phyloP scores from a whole-genome alignment of 1,140 invertebrate genomes.

The Brachionus paranguensis region DNA sequence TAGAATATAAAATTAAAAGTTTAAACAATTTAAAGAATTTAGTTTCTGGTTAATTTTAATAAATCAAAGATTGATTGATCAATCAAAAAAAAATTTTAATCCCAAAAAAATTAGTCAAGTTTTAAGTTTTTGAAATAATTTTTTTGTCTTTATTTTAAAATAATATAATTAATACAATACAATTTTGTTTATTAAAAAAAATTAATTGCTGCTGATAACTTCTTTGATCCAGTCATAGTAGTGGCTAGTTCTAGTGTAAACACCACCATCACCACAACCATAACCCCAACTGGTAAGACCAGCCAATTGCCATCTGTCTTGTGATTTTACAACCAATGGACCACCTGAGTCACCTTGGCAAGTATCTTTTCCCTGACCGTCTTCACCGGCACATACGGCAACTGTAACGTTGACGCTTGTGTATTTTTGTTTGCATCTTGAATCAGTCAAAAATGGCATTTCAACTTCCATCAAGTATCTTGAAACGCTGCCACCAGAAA shows the following conservation, averaged over 20 bases:
- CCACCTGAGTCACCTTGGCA: conserved; percentile 40
- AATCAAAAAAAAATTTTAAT: too few species aligned
- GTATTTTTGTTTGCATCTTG: conserved; percentile 35
- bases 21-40: too few species aligned
- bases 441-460: conserved; percentile 39
- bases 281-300: conserved; percentile 37
- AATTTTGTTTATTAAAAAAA: not conserved
- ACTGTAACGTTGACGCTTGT: not conserved
- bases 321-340: conserved; percentile 25
- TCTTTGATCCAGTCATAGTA: conserved; percentile 28
- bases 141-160: not conserved
- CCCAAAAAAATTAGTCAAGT: too few species aligned
- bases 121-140: too few species aligned
- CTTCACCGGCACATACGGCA: conserved; percentile 20
- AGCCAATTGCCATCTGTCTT: not conserved
- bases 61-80: too few species aligned
- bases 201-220: not conserved
- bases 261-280: conserved; percentile 41
- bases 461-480: conserved; percentile 38
- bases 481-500: not conserved
- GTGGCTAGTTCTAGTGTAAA: conserved; percentile 23
- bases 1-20: too few species aligned
- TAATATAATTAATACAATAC: not conserved
- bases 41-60: too few species aligned
- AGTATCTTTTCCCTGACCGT: conserved; percentile 26